These are phyloP conservation scores for Micropoecilia bifurca DNA, from an alignment of 2,797 vertebrate genomes.

Conservation along the genomic window DNA sequence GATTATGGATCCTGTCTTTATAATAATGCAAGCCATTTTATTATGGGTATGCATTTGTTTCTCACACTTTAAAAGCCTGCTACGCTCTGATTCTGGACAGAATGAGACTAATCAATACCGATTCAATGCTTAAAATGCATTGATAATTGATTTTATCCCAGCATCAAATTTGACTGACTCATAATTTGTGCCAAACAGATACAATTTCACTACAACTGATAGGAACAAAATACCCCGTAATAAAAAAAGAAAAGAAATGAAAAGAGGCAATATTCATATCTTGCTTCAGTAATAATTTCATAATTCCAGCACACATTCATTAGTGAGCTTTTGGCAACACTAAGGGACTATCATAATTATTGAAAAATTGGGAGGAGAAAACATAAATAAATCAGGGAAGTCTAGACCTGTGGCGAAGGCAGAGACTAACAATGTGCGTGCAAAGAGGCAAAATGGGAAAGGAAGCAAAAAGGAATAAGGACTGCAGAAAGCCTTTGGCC, in stretches of 20 bases:
- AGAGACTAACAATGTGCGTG: constrained; percentile 60
- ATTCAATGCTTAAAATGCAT: constrained; percentile 52
- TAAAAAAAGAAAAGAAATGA: constrained; percentile 26
- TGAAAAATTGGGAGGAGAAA: constrained; percentile 34
- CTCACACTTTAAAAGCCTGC: constrained; percentile 29
- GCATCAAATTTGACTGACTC: constrained; percentile 28
- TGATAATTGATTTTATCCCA: constrained; percentile 41
- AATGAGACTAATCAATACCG: constrained; percentile 41
- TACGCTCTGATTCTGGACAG: constrained; percentile 23
- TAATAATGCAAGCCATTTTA: constrained; percentile 28
- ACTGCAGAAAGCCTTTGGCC: constrained; percentile 83
- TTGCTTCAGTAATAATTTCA: constrained; percentile 41
- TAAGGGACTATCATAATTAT: constrained; percentile 35
- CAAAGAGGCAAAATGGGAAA: constrained; percentile 68
- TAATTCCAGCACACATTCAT: constrained; percentile 45
- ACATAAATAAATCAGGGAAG: constrained; percentile 43
- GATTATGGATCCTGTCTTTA: constrained; percentile 5
- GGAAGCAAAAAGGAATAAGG: constrained; percentile 69
- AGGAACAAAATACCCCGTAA: constrained; percentile 24
- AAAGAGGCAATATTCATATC: constrained; percentile 43
- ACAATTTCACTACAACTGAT: constrained; percentile 37
- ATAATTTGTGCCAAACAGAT: constrained; percentile 28
- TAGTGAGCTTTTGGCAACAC: constrained; percentile 34
- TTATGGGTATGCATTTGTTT: constrained; percentile 28
- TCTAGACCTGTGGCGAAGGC: constrained; percentile 55